Evolutionary conservation across 2,797 vertebrate genomes (phyloP), one percentile per base, ranked within the genome.

Genomic region (Argentina silus): DNA sequence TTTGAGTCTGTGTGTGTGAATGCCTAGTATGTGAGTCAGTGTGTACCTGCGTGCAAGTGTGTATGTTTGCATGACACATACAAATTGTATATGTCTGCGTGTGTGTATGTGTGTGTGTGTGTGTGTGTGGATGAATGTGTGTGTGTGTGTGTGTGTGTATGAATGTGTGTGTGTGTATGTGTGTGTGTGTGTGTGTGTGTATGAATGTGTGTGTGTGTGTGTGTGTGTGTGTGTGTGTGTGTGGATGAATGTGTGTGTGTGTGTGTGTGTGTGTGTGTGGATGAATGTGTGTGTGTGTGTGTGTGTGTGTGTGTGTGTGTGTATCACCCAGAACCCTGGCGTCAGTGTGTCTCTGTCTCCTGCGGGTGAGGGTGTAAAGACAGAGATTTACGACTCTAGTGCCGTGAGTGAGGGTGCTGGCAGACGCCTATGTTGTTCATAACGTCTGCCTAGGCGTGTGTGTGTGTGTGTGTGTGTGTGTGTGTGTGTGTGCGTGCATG

Each of bases 301-400:
- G 83, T 73, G 81, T 63, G 78, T 84, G 80, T 65, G 27, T 84
- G 15, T 50, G 11, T 21, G 14, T 60, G 45, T 23, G 70, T 72
- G 85, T 85, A 89, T 86, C 88, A 88, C 85, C 73, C 53, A 6
- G 59, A 11, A 63, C 59, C 74, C 71, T 21, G 93, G 92, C 92
- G 93, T 93, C 91, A 85, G 78, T 23, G 73, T 90, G 92, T 93
- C 90, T 93, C 90, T 67, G 21, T 87, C 74, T 87, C 85, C 75
- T 69, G 83, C 87, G 90, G 87, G 86, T 90, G 83, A 83, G 79
- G 84, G 72, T 87, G 81, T 83, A 87, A 85, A 89, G 80, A 84
- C 64, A 17, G 72, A 89, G 88, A 93, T 93, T 93, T 91, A 93
- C 81, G 85, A 84, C 80, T 71, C 42, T 45, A 75, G 43, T 79